Percentiles rank a stretch among this genome's conserved stretches.
Evolutionary conservation across 2,797 vertebrate species (phyloP).

Genomic region (Taenioides sp.): DNA sequence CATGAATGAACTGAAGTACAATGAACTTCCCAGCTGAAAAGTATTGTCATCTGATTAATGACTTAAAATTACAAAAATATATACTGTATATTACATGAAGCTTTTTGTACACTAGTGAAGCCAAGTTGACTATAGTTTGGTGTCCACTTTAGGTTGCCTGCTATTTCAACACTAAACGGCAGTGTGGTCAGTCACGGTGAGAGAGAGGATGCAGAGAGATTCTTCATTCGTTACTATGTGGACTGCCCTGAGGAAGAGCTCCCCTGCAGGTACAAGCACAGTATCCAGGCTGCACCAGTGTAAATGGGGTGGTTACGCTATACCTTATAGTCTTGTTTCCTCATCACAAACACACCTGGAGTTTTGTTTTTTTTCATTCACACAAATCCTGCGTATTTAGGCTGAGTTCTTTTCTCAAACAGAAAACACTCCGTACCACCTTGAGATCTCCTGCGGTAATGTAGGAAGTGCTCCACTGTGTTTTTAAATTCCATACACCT

Average conservation of each 20-base stretch:
- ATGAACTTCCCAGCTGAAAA: not conserved
- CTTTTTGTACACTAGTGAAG: not conserved
- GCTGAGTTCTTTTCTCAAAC: no score
- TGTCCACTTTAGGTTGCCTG: slow-evolving; percentile 82
- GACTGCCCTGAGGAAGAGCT: slow-evolving; percentile 87
- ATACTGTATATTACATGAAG: not conserved
- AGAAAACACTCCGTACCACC: no score
- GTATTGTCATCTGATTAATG: not conserved
- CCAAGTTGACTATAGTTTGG: not conserved
- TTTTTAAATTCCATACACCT: no score
- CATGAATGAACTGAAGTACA: not conserved
- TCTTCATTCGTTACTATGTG: slow-evolving; percentile 93
- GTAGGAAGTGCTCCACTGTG: no score
- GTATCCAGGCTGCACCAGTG: not conserved
- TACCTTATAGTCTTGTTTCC: no score
- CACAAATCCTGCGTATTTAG: no score
- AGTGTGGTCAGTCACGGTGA: slow-evolving; percentile 89
- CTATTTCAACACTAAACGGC: slow-evolving; percentile 88
- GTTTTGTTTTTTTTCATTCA: no score
- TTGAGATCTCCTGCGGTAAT: no score
- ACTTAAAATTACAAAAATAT: not conserved
- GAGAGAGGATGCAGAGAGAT: slow-evolving; percentile 94
- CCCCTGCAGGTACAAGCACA: slow-evolving; percentile 51
- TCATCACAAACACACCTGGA: no score
- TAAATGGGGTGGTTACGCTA: not conserved